Evolutionary conservation across 2,797 vertebrate genomes (phyloP).

Genomic region (Crocidura indochinensis): DNA sequence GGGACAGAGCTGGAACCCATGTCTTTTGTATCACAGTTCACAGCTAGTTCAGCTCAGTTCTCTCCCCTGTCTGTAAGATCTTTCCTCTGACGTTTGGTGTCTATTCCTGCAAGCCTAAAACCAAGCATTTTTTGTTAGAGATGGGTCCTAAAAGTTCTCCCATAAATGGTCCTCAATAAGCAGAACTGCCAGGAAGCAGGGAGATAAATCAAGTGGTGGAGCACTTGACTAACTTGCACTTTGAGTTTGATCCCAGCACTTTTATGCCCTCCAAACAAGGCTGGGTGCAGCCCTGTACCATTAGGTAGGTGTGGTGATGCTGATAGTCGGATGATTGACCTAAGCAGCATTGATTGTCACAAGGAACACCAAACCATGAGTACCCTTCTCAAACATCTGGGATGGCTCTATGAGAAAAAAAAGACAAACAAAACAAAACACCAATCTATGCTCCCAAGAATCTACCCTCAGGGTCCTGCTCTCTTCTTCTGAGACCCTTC

Average conservation of each 20-base stretch:
- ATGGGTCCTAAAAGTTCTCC: neutral
- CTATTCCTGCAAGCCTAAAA: constrained; percentile 13
- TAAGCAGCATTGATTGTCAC: no score
- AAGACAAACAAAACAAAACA: neutral
- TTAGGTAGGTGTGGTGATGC: neutral
- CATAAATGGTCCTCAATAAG: constrained; percentile 44
- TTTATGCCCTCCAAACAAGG: no score
- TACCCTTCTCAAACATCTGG: no score
- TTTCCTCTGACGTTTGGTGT: constrained; percentile 25
- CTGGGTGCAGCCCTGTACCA: neutral
- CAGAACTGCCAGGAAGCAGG: neutral
- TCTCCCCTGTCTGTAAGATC: neutral
- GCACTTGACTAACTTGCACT: no score
- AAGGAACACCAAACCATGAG: no score
- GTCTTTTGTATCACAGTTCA: neutral
- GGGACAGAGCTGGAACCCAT: neutral
- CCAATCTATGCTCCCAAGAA: constrained; percentile 10
- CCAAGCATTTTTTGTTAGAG: constrained; percentile 4
- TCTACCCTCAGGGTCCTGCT: constrained; percentile 65
- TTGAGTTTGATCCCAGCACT: no score
- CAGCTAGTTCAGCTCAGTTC: neutral
- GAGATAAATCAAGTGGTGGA: no score
- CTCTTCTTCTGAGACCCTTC: constrained; percentile 53
- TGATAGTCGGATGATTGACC: no score
- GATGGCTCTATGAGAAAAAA: no score